Base-by-base conservation (phyloP, 1,140 invertebrate species). In the Parasteatoda tepidariorum region DNA sequence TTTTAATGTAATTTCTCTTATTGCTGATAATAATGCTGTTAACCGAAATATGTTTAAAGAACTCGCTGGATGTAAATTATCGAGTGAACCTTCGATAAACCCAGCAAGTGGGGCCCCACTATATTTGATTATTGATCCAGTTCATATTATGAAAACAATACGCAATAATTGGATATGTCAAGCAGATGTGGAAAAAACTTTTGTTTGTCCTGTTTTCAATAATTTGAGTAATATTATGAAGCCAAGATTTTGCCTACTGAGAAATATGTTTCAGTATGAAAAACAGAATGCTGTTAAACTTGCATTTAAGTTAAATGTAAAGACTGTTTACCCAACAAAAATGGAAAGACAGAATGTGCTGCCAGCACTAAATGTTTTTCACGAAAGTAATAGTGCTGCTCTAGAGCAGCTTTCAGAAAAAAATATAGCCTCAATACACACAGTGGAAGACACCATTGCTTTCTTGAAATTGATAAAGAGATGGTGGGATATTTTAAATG, bases 371-470 rank as follows among this genome's bases (percentile, higher is more conserved):
- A 66, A 66, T 26, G n/a, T 66, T 13, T 38, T 66, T n/a, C 62
- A 30, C 31, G 62, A 66, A 66, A 66, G 62, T 33, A 66, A 66
- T 66, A 11, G 9, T 18, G 59, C 24, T 62, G 59, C 59, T 62
- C 26, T 62, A 24, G 24, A 62, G 26, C 59, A 4, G 26, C 26
- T 62, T 15, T 15, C 15, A 62, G 59, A 62, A 62, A 15, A 62
- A 22, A 15, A 62, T 26, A 15, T 24, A n/a, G 2, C 18, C 24
- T 2, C 26, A 22, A 26, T 62, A 11, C 26, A 62, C 24, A 22
- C 59, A 2, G 2, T 62, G 59, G 59, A 62, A 2, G 59, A 62
- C 24, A 62, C 59, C 26, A 24, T 24, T 2, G 11, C 59, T 26
- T 62, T 62, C 26, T 26, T 62, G 59, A 18, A 9, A 11, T 11